These are phyloP conservation scores for Agriopis aurantiaria DNA, from an alignment of 2,888 invertebrate species.

Conservation along the genomic window DNA sequence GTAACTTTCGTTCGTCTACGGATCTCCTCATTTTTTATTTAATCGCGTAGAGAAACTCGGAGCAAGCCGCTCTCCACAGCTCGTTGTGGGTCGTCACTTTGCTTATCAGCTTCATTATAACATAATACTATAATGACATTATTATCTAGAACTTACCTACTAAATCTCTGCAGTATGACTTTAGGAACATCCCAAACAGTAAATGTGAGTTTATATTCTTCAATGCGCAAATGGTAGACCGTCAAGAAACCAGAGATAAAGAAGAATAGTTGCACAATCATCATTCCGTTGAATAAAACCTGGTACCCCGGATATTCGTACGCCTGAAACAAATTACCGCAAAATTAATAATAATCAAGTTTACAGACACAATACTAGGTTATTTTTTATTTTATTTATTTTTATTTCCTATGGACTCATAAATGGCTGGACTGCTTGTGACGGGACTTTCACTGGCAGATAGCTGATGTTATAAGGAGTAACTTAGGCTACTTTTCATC, in stretches of 20 bases:
- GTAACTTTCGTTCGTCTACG: too few species aligned
- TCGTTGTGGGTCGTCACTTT: too few species aligned
- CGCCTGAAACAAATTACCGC: constrained; percentile 17
- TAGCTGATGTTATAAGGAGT: too few species aligned
- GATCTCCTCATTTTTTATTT: too few species aligned
- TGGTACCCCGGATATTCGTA: constrained; percentile 15
- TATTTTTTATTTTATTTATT: too few species aligned
- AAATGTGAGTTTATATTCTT: constrained; percentile 11
- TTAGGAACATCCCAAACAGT: constrained; percentile 24
- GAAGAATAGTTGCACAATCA: constrained; percentile 33
- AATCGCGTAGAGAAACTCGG: too few species aligned
- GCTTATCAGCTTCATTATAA: too few species aligned
- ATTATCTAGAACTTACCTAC: constrained; percentile 10
- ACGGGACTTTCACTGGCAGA: too few species aligned
- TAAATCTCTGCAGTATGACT: constrained; percentile 12
- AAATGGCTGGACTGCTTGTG: too few species aligned
- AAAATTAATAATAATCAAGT: not conserved
- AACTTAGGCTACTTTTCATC: too few species aligned
- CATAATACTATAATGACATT: too few species aligned
- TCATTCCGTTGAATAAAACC: constrained; percentile 16
- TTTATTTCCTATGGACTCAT: not conserved
- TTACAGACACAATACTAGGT: not conserved
- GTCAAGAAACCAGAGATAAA: constrained; percentile 23
- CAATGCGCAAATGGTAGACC: constrained; percentile 12
- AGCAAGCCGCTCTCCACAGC: too few species aligned